Evolutionary conservation across 2,888 invertebrate species (phyloP), one percentile per base, ranked within the genome.

Genomic region (Troides helena): DNA sequence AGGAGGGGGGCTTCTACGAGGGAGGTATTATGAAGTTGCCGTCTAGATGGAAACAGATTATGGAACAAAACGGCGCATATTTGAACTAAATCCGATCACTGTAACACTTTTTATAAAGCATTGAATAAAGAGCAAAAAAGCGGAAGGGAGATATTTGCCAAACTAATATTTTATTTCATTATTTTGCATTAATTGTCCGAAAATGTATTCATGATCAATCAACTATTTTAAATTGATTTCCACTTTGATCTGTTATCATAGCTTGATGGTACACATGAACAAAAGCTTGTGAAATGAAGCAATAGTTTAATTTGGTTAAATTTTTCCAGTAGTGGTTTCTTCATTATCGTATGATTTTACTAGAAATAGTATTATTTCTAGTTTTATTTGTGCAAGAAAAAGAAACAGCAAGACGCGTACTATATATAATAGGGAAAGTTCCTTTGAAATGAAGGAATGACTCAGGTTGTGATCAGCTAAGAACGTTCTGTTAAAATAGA

Each of bases 371-470:
- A 25, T 6, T n/a, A 58, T 65, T 67, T 65, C 69, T 58, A 69
- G 36, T 69, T 66, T 63, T 70, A 66, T 66, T 70, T 66, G 39
- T 21, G 50, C 36, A 23, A 62, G 62, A 58, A 70, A 70, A 60
- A 70, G 59, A 63, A 74, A 67, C 66, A 68, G 70, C 71, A 71
- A 70, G 71, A 76, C 72, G 72, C 75, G 71, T 62, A 70, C 72
- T 77, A 80, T 81, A 84, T 78, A 76, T 80, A 81, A 80, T 77
- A 80, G 82, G 81, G 84, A 85, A 83, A 84, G 83, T 78, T 78
- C 76, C 79, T 81, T 81, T 81, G 78, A 86, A 82, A 82, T 78
- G 57, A 62, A 43, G 57, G 77, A 76, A 80, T 85, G 84, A 85
- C 77, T 70, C 70, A 61, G 23, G 36, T 14, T n/a, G 18, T 21